phyloP scores from a whole-genome alignment of 2,797 vertebrate species.

The Thaleichthys pacificus region DNA sequence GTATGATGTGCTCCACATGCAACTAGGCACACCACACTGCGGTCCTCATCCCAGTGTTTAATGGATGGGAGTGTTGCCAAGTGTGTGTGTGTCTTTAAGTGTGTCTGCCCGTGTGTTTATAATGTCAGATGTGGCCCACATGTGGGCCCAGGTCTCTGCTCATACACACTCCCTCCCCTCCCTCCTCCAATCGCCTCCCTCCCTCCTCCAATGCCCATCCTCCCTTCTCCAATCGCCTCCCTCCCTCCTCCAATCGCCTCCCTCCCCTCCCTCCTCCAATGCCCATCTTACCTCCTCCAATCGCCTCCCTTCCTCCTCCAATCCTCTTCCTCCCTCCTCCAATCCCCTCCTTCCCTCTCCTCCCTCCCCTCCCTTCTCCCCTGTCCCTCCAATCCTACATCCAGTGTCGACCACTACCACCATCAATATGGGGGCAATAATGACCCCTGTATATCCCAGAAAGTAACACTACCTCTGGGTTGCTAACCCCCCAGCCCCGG shows the following conservation, averaged over 20 bases:
- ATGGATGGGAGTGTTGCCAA: constrained; percentile 57
- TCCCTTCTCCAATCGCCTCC: not conserved
- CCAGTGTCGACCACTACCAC: constrained; percentile 5
- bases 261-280: not conserved
- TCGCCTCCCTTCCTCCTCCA: constrained; percentile 10
- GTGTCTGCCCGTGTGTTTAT: constrained; percentile 64
- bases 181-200: not conserved
- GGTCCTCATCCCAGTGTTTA: constrained; percentile 56
- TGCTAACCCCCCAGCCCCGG: not conserved
- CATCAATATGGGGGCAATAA: not conserved
- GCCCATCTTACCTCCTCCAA: too few species aligned
- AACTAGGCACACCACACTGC: constrained; percentile 34
- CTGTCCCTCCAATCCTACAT: not conserved
- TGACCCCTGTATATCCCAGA: not conserved
- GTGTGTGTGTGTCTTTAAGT: constrained; percentile 28
- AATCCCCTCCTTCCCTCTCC: not conserved
- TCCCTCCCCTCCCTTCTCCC: constrained; percentile 15
- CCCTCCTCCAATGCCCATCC: constrained; percentile 15
- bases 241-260: not conserved
- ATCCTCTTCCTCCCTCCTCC: not conserved
- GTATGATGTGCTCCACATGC: constrained; percentile 51
- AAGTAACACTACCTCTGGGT: not conserved
- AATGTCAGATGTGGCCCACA: constrained; percentile 71
- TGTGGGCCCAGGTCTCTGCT: constrained; percentile 61
- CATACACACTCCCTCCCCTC: constrained; percentile 37